phyloP scores from a whole-genome alignment of 2,888 invertebrate genomes.

The Cryptocephalus primarius region DNA sequence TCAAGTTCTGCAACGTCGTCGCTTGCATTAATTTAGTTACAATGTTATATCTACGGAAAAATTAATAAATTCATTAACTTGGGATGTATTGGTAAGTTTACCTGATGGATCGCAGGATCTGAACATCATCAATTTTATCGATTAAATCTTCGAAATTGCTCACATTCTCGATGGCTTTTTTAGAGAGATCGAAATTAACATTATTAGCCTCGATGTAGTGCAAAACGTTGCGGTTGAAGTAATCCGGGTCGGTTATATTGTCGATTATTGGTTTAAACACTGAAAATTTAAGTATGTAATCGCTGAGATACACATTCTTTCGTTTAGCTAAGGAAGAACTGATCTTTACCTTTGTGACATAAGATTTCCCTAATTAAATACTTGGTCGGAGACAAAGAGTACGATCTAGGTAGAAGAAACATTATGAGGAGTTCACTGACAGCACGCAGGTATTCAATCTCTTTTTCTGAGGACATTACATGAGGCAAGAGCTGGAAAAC shows the following conservation, averaged over 20 bases:
- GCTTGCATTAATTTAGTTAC: slow-evolving; percentile 91
- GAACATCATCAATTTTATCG: slow-evolving; percentile 67
- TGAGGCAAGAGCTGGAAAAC: slow-evolving; percentile 66
- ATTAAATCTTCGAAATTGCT: slow-evolving; percentile 85
- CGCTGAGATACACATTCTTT: not conserved
- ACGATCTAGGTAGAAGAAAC: slow-evolving; percentile 70
- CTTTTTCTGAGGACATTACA: slow-evolving; percentile 59
- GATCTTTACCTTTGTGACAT: slow-evolving; percentile 62
- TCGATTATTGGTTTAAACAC: slow-evolving; percentile 77
- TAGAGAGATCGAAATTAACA: slow-evolving; percentile 64
- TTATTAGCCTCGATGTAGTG: slow-evolving; percentile 74
- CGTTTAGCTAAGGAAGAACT: not conserved
- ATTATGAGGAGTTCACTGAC: slow-evolving; percentile 74
- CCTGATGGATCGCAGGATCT: slow-evolving; percentile 74
- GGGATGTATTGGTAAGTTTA: slow-evolving; percentile 25
- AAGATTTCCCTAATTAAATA: slow-evolving; percentile 74
- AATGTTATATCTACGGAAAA: slow-evolving; percentile 59
- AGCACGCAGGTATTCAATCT: slow-evolving; percentile 69
- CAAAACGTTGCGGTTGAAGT: slow-evolving; percentile 79
- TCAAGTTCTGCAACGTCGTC: slow-evolving; percentile 80
- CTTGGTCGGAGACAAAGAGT: slow-evolving; percentile 66
- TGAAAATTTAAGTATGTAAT: slow-evolving; percentile 32
- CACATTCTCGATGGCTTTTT: slow-evolving; percentile 75
- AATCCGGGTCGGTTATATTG: slow-evolving; percentile 79
- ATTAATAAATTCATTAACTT: not conserved